Base-by-base conservation (phyloP, 2,113 vertebrate genomes). In the Oreocharis arfaki region DNA sequence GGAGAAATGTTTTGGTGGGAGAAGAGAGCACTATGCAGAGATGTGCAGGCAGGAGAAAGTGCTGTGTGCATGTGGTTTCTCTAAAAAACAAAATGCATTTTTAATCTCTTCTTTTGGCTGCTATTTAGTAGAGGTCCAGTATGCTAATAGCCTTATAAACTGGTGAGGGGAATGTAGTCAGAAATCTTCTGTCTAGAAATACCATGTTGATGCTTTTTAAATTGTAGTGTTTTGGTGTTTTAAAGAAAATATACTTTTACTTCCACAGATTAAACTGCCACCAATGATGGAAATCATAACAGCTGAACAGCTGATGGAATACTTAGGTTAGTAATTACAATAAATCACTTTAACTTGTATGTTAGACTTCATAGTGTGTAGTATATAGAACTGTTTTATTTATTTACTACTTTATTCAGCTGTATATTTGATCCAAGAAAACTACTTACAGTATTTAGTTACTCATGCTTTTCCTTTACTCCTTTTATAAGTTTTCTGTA, bases 271-370 rank as follows among this genome's bases (percentile, higher is more conserved):
- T 84, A 99, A 99, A 97, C 98, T 99, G 96, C 99, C 99, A 46
- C 99, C 99, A 16, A 99, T 99, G 99, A 99, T 99, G 98, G 99
- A 99, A 98, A 99, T 99, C 88, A 99, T 99, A 97, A 99, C 99
- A 5, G 99, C 99, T 63, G 99, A 99, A 95, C 99, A 99, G 86
- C 98, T 99, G 96, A 99, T 99, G 99, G 99, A 99, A 94, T 99
- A 99, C 98, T 98, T 99, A 74, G 99, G 99, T 99, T 95, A 98
- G 99, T 98, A 84, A 92, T 89, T 65, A 84, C 9, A 90, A 59
- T 78, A 57, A 56, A 75, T 59, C 0, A 0, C 32, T 92, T 94
- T 87, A 19, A 60, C 10, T 63, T 73, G 15, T 39, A 4, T 74
- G 13, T 59, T 89, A 4, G 64, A 46, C 26, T 84, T 82, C 13